These are phyloP conservation scores for Diplogasteroides magnus DNA, from an alignment of 1,140 invertebrate species.

Conservation along the genomic window DNA sequence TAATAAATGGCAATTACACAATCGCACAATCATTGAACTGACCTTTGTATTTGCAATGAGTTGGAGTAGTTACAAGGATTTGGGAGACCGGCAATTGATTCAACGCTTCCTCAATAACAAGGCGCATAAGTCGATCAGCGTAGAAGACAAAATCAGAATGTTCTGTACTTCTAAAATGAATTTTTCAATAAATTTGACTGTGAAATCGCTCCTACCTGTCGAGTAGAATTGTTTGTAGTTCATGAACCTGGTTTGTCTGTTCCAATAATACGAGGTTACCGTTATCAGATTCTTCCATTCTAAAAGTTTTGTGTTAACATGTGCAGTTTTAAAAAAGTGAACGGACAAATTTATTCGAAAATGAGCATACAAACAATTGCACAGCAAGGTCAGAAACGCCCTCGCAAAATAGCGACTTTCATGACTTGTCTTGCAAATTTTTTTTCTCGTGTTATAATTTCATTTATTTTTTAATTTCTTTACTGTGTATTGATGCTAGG, in stretches of 20 bases:
- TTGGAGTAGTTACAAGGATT: conserved; percentile 83
- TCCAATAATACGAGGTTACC: conserved; percentile 33
- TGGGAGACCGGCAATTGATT: conserved; percentile 90
- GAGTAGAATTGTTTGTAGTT: conserved; percentile 86
- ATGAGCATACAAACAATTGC: too few relatives aligned
- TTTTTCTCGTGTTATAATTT: too few relatives aligned
- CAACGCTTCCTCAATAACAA: conserved; percentile 95
- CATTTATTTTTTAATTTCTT: too few relatives aligned
- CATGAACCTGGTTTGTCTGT: conserved; percentile 60
- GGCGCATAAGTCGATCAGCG: conserved; percentile 83
- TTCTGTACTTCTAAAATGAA: conserved; percentile 73
- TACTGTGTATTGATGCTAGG: too few relatives aligned
- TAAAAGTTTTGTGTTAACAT: too few relatives aligned
- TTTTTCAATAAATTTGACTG: conserved; percentile 12
- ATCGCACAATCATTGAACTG: not conserved
- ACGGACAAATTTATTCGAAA: too few relatives aligned
- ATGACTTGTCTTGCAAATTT: too few relatives aligned
- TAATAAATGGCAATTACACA: not conserved
- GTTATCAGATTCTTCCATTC: too few relatives aligned
- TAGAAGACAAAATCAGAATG: conserved; percentile 97
- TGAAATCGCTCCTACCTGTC: conserved; percentile 68
- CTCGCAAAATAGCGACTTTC: too few relatives aligned
- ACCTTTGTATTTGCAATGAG: conserved; percentile 74
- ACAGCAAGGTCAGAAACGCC: too few relatives aligned
- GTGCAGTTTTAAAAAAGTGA: too few relatives aligned